These are phyloP conservation scores for Variabilichromis moorii DNA, from an alignment of 2,113 vertebrate species.

Conservation along the genomic window DNA sequence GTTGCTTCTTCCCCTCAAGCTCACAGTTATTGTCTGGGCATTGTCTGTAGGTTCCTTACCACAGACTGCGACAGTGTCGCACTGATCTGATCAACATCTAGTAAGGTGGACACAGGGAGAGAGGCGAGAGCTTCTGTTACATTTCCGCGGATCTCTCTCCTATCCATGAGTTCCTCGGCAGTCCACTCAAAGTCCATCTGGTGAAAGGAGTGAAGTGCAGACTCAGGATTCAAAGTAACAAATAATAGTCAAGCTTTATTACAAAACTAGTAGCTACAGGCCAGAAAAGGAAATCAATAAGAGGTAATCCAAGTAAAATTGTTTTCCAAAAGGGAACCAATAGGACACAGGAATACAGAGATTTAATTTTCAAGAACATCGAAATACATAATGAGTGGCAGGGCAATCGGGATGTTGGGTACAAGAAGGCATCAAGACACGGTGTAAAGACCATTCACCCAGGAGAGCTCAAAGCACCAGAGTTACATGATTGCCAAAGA, in stretches of 20 bases:
- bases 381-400: not conserved
- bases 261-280: not conserved
- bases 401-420: not conserved
- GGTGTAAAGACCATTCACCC: rapidly evolving
- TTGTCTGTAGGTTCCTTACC: conserved; percentile 32
- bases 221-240: not conserved
- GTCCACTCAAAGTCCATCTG: conserved; percentile 42
- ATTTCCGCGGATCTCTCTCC: conserved; percentile 55
- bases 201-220: not conserved
- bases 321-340: not conserved
- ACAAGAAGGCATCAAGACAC: not conserved
- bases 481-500: not conserved
- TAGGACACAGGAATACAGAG: not conserved
- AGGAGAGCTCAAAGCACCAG: not conserved
- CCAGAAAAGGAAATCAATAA: not conserved
- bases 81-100: conserved; percentile 70
- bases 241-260: not conserved
- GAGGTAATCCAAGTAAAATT: not conserved
- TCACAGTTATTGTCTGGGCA: not conserved
- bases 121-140: conserved; percentile 63
- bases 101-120: conserved; percentile 58
- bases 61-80: conserved; percentile 64
- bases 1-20: not conserved
- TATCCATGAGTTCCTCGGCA: conserved; percentile 29
- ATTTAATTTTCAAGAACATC: not conserved